Conservation (phyloP, 2,113 vertebrate genomes). For the Pseudopipra pipra region DNA sequence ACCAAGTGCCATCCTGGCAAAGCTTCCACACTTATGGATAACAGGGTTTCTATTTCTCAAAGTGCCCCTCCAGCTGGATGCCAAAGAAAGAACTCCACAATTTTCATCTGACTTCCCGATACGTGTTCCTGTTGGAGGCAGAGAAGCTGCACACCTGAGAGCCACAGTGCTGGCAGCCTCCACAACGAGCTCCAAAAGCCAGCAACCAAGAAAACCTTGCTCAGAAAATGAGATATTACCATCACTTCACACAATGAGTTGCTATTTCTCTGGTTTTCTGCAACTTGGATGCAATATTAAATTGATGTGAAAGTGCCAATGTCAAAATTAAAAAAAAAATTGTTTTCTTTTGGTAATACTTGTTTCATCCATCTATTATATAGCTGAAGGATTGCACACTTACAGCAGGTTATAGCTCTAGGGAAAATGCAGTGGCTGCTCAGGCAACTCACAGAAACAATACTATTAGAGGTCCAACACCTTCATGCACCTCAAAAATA, state of each 20-base stretch:
- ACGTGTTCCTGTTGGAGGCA: accelerated
- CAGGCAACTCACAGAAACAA: neutral
- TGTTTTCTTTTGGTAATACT: neutral
- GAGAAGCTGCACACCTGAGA: neutral
- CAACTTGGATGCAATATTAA: neutral
- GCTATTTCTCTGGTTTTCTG: neutral
- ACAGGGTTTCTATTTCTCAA: neutral
- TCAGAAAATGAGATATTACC: neutral
- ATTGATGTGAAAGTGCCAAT: neutral
- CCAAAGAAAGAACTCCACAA: neutral
- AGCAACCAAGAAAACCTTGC: neutral
- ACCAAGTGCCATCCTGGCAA: neutral
- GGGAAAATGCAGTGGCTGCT: neutral
- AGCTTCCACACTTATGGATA: neutral
- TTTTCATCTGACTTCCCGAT: neutral
- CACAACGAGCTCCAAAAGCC: neutral
- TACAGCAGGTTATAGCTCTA: neutral
- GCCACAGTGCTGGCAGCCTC: neutral
- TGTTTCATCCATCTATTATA: neutral
- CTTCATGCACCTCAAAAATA: neutral
- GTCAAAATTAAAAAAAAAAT: neutral
- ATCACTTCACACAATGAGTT: neutral
- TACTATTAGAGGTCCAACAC: neutral
- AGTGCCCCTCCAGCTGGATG: neutral
- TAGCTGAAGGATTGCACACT: neutral